Conservation (phyloP, 2,797 vertebrate species). For the Enteromius paludinosus region DNA sequence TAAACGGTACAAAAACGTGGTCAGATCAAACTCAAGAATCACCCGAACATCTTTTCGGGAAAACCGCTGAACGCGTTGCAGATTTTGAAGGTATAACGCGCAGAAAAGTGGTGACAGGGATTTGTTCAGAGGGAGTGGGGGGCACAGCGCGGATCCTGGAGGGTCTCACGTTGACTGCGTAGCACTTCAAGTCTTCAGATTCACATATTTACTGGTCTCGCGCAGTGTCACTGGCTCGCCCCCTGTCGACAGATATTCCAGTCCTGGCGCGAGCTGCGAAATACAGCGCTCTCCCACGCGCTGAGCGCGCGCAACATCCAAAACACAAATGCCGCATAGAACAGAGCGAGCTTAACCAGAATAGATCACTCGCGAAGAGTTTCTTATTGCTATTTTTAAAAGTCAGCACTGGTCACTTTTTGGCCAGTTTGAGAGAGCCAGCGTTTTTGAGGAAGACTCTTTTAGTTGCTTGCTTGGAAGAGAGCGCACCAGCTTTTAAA, state of each 20-base stretch:
- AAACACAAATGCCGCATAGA: not conserved
- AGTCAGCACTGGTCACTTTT: not conserved
- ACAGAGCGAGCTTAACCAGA: not conserved
- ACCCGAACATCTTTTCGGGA: constrained; percentile 2
- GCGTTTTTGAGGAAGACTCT: too few relatives aligned
- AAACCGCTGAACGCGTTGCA: constrained; percentile 7
- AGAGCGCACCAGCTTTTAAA: too few relatives aligned
- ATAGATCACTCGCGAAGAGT: not conserved
- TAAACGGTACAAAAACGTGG: constrained; percentile 27
- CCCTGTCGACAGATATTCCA: constrained; percentile 48
- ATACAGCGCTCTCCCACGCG: constrained; percentile 17
- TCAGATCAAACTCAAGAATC: not conserved
- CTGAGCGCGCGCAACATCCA: not conserved
- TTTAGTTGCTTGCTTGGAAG: too few relatives aligned
- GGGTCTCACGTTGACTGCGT: constrained; percentile 50
- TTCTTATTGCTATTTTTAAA: not conserved
- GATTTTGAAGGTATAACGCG: not conserved
- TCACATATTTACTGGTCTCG: constrained; percentile 8
- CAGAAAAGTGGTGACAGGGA: constrained; percentile 18
- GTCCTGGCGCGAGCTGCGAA: not conserved
- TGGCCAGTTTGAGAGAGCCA: not conserved
- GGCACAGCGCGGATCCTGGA: constrained; percentile 30
- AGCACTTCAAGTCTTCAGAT: constrained; percentile 16
- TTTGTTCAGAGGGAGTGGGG: constrained; percentile 27
- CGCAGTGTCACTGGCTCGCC: constrained; percentile 23